Evolutionary conservation across 2,797 vertebrate species (phyloP).

Genomic region (Thunnus albacares): DNA sequence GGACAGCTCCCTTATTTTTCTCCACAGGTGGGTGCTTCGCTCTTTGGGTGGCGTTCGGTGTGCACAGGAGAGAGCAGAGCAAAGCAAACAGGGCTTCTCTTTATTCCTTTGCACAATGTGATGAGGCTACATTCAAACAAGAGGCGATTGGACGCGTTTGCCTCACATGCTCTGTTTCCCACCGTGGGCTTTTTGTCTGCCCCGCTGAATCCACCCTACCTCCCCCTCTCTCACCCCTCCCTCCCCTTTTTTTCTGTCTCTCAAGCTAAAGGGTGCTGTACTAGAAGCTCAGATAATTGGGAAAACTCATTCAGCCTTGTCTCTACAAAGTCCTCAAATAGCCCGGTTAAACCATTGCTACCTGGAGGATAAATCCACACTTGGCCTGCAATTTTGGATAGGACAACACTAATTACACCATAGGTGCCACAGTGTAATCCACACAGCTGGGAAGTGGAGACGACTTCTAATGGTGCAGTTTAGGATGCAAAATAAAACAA

Average conservation of each 20-base stretch:
- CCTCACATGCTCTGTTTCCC: conserved; percentile 73
- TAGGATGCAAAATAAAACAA: neutral
- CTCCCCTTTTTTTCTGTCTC: neutral
- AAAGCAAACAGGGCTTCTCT: conserved; percentile 42
- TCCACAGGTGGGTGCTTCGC: conserved; percentile 68
- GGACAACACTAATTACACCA: conserved; percentile 12
- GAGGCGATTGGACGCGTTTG: conserved; percentile 38
- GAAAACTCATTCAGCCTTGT: conserved; percentile 26
- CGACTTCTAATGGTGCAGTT: neutral
- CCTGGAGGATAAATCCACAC: conserved; percentile 32
- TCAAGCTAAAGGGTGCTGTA: conserved; percentile 29
- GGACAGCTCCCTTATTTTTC: conserved; percentile 73
- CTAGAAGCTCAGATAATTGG: conserved; percentile 39
- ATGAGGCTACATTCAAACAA: conserved; percentile 50
- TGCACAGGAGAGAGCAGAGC: conserved; percentile 19
- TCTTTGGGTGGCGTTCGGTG: conserved; percentile 11
- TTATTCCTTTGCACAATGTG: conserved; percentile 39
- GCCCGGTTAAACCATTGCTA: conserved; percentile 26
- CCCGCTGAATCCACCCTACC: conserved; percentile 38
- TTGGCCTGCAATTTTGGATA: neutral
- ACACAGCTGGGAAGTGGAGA: neutral
- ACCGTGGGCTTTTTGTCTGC: conserved; percentile 44
- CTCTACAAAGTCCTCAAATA: conserved; percentile 5
- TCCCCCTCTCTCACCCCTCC: too few relatives aligned
- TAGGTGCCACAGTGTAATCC: neutral